Evolutionary conservation across 2,113 vertebrate species (phyloP).

Genomic region (Acrocephalus kingi): DNA sequence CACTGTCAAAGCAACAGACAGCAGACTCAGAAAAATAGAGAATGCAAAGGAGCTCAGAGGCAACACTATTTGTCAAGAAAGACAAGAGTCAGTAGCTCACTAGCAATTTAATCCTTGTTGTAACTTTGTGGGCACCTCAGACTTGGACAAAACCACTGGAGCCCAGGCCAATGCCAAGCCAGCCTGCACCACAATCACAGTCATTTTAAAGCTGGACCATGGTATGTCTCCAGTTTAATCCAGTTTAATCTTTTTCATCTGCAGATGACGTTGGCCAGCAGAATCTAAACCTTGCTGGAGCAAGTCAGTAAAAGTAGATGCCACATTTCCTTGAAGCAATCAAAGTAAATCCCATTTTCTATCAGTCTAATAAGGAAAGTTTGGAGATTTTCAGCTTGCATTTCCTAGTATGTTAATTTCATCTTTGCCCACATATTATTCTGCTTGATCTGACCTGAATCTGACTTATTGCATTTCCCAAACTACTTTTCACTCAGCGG

Average conservation of each 20-base stretch:
- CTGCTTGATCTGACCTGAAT: slow-evolving; percentile 73
- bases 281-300: not conserved
- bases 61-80: not conserved
- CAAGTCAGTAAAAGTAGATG: not conserved
- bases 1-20: not conserved
- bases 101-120: not conserved
- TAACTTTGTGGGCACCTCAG: not conserved
- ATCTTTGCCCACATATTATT: slow-evolving; percentile 48
- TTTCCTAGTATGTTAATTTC: slow-evolving; percentile 62
- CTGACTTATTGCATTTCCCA: slow-evolving; percentile 63
- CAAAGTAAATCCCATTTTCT: slow-evolving; percentile 36
- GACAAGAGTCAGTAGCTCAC: not conserved
- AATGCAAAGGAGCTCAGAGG: not conserved
- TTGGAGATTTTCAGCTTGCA: slow-evolving; percentile 56
- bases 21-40: not conserved
- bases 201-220: not conserved
- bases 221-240: not conserved
- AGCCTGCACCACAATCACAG: not conserved
- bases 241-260: not conserved
- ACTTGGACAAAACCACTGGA: not conserved
- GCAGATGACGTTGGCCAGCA: not conserved
- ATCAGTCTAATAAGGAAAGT: slow-evolving; percentile 41
- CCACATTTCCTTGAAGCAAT: not conserved
- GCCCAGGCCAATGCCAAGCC: not conserved
- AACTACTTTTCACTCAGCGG: slow-evolving; percentile 63